Evolutionary conservation across 2,888 invertebrate species (phyloP).

Genomic region (Chromoteleia sp.): DNA sequence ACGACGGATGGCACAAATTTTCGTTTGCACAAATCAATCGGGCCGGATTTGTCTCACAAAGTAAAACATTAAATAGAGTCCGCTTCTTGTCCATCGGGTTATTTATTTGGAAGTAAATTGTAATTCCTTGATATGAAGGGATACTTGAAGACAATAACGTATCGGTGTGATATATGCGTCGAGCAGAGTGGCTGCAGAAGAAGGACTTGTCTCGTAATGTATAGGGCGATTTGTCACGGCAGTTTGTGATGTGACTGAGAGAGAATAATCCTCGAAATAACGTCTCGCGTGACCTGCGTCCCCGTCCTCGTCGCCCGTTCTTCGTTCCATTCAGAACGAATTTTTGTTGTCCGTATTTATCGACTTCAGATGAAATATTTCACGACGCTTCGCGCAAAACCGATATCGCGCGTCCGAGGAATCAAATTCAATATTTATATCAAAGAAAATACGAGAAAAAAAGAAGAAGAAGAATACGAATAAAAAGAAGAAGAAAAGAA

Average conservation of each 20-base stretch:
- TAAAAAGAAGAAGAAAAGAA: no score
- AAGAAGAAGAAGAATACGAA: no score
- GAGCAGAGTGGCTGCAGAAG: conserved; percentile 78
- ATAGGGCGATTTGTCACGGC: conserved; percentile 83
- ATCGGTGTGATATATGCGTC: conserved; percentile 81
- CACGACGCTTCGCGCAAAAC: conserved; percentile 10
- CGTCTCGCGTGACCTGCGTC: conserved; percentile 73
- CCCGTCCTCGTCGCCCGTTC: conserved; percentile 8
- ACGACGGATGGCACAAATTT: neutral
- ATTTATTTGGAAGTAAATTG: conserved; percentile 61
- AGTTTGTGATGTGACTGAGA: conserved; percentile 82
- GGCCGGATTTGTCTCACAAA: conserved; percentile 28
- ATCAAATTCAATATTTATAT: conserved; percentile 24
- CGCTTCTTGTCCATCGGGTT: conserved; percentile 56
- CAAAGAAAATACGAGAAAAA: neutral
- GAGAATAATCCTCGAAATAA: conserved; percentile 82
- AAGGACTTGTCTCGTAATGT: conserved; percentile 82
- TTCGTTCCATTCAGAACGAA: conserved; percentile 46
- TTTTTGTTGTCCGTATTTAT: conserved; percentile 65
- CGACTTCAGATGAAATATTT: conserved; percentile 61
- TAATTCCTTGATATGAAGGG: conserved; percentile 66
- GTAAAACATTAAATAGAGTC: conserved; percentile 43
- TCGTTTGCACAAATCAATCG: conserved; percentile 47
- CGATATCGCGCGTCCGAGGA: conserved; percentile 23
- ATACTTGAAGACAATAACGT: conserved; percentile 76